Conservation (phyloP, 2,888 invertebrate species). For the Tenthredo distinguenda region DNA sequence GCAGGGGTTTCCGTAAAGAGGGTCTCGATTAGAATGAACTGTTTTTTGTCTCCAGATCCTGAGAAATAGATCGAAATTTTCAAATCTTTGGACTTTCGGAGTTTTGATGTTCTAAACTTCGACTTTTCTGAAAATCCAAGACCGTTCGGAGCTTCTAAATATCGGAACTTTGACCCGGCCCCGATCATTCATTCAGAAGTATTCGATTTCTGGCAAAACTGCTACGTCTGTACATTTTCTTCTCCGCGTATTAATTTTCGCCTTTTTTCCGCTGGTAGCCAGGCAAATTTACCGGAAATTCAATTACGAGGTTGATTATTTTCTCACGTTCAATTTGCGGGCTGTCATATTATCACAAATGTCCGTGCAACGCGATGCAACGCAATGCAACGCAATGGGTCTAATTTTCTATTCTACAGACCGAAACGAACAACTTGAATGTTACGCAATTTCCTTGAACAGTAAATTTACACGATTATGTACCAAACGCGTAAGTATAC, state of each 20-base stretch:
- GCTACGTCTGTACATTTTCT: neutral
- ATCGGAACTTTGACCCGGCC: too few species aligned
- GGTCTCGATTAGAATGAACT: too few species aligned
- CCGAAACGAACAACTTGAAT: slow-evolving; percentile 9
- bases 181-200: too few species aligned
- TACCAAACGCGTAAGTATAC: neutral
- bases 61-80: too few species aligned
- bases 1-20: too few species aligned
- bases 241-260: neutral
- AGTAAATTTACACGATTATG: neutral
- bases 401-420: neutral
- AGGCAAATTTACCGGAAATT: slow-evolving; percentile 28
- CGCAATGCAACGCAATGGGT: neutral
- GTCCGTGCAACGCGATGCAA: neutral
- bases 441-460: neutral
- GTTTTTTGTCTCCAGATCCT: too few species aligned
- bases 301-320: neutral
- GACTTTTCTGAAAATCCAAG: too few species aligned
- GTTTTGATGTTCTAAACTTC: too few species aligned
- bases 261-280: neutral
- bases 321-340: slow-evolving; percentile 31
- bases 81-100: too few species aligned
- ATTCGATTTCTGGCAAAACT: neutral
- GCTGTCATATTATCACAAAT: slow-evolving; percentile 19
- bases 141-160: too few species aligned